Conservation (phyloP, 2,113 vertebrate genomes). For the Agapornis roseicollis region DNA sequence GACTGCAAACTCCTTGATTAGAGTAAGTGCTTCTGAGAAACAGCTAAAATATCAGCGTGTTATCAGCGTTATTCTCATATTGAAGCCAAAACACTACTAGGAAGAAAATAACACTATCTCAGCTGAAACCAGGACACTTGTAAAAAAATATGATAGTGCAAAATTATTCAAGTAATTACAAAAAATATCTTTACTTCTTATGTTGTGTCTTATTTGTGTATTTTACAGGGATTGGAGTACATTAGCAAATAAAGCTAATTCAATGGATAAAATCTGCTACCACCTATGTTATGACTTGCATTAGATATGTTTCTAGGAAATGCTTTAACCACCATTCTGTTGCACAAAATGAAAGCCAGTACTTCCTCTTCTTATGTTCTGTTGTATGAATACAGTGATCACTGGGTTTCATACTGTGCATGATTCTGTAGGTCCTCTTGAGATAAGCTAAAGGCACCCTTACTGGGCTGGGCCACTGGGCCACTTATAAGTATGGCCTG, state of each 20-base stretch:
- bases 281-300: not conserved
- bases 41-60: not conserved
- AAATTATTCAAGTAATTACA: slow-evolving; percentile 30
- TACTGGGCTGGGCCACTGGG: not conserved
- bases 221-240: not conserved
- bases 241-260: not conserved
- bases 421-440: not conserved
- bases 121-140: not conserved
- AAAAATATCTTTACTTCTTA: not conserved
- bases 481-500: accelerated
- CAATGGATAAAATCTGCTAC: not conserved
- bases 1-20: not conserved
- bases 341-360: not conserved
- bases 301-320: not conserved
- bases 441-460: not conserved
- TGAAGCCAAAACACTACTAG: not conserved
- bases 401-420: not conserved
- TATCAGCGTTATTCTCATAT: not conserved
- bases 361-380: not conserved
- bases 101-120: not conserved
- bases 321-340: not conserved
- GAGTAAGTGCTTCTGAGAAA: not conserved
- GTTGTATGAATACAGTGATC: not conserved
- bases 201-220: not conserved
- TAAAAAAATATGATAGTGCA: slow-evolving; percentile 14